phyloP scores from a whole-genome alignment of 2,888 invertebrate species.

The Mythimna ferrago region DNA sequence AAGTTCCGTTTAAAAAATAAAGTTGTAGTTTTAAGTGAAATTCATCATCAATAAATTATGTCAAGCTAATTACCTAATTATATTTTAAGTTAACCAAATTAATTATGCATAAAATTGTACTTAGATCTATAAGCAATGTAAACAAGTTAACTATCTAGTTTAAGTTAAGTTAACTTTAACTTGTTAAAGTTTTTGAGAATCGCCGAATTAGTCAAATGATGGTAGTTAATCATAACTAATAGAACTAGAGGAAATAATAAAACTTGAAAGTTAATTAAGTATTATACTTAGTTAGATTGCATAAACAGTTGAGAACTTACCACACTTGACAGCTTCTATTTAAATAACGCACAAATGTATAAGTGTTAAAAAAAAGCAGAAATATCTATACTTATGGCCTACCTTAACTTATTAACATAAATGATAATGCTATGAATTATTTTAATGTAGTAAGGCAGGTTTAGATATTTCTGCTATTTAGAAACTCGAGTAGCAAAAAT shows the following conservation, averaged over 20 bases:
- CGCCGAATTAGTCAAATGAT: neutral
- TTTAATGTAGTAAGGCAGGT: neutral
- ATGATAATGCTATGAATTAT: neutral
- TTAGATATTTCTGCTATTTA: constrained; percentile 7
- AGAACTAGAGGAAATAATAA: neutral
- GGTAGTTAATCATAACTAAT: too few relatives aligned
- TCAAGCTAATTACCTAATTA: neutral
- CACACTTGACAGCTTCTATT: constrained; percentile 27
- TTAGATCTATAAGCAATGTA: neutral
- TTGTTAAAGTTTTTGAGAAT: neutral
- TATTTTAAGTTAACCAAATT: neutral
- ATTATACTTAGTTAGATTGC: neutral
- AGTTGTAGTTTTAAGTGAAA: neutral
- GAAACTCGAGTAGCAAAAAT: neutral
- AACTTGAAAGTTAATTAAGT: neutral
- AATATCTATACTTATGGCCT: constrained; percentile 2
- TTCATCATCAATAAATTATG: neutral
- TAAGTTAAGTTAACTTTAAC: neutral
- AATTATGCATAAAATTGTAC: neutral
- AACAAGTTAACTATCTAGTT: neutral
- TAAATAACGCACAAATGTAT: constrained; percentile 26
- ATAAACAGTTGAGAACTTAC: constrained; percentile 12
- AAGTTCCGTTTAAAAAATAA: neutral
- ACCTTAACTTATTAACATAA: neutral
- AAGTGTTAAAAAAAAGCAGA: neutral